phyloP scores from a whole-genome alignment of 2,888 invertebrate species.

The Ormyrus thymus region DNA sequence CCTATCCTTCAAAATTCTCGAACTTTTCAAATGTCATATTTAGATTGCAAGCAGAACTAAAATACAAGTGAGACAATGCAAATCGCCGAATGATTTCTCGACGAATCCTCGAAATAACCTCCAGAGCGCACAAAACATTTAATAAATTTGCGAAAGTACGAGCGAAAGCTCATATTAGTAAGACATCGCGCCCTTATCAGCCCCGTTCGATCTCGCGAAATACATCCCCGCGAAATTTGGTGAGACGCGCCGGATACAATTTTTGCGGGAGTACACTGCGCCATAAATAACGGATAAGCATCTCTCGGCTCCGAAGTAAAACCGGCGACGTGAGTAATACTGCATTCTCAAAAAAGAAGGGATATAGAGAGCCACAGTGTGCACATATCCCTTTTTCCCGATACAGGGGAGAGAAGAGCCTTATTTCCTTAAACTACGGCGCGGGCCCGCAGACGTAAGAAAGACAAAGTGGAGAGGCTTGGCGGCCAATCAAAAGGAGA shows the following conservation, averaged over 20 bases:
- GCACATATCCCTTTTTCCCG: neutral
- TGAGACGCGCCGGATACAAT: neutral
- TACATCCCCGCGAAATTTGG: too few species aligned
- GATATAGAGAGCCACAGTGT: too few species aligned
- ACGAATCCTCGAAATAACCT: too few species aligned
- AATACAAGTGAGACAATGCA: too few species aligned
- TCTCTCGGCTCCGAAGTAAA: conserved; percentile 6
- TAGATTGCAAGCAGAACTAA: too few species aligned
- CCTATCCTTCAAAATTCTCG: too few species aligned
- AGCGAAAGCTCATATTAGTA: too few species aligned
- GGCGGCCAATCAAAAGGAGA: conserved; percentile 5
- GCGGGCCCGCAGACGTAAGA: neutral
- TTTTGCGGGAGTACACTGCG: neutral
- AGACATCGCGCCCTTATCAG: conserved; percentile 8
- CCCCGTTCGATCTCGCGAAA: conserved; percentile 16
- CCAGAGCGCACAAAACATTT: too few species aligned
- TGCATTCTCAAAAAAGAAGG: neutral
- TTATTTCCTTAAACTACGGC: conserved; percentile 21
- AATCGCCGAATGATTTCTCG: too few species aligned
- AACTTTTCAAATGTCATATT: too few species aligned
- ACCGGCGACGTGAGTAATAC: conserved; percentile 39
- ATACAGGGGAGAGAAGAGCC: neutral
- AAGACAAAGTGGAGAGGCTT: conserved; percentile 36
- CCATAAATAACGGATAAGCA: conserved; percentile 48
- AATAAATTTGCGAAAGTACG: too few species aligned